phyloP scores from a whole-genome alignment of 2,888 invertebrate genomes.

The Seira sanloemensis region DNA sequence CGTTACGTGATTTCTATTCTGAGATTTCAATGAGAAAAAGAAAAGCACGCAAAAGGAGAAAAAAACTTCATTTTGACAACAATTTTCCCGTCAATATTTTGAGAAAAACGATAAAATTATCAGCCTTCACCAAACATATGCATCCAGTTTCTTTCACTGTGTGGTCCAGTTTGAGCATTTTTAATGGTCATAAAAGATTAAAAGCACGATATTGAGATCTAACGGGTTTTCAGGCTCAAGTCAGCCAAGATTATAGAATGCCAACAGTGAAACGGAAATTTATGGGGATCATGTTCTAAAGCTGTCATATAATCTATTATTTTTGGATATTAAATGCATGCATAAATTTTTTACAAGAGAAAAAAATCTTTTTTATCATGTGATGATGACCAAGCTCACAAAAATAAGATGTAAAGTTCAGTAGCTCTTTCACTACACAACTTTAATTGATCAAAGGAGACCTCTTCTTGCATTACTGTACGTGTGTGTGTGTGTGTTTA shows the following conservation, averaged over 20 bases:
- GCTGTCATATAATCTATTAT: background rate
- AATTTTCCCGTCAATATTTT: slow-evolving; percentile 60
- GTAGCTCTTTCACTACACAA: slow-evolving; percentile 5
- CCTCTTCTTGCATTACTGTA: too few species aligned
- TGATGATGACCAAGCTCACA: slow-evolving; percentile 3
- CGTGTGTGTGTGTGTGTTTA: background rate
- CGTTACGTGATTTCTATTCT: background rate
- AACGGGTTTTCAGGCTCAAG: slow-evolving; percentile 16
- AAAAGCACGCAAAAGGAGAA: background rate
- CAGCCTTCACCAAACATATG: slow-evolving; percentile 30
- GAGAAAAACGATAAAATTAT: slow-evolving; percentile 37
- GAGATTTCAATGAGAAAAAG: background rate
- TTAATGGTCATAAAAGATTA: background rate
- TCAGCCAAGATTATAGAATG: too few species aligned
- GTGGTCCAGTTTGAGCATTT: slow-evolving; percentile 38
- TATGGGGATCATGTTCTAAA: background rate
- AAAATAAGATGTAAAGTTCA: slow-evolving; percentile 16
- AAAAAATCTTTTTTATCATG: background rate
- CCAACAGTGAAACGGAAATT: slow-evolving; percentile 15
- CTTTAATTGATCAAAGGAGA: background rate
- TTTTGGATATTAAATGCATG: slow-evolving; percentile 13
- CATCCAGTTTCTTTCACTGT: slow-evolving; percentile 38
- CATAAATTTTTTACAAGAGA: slow-evolving; percentile 5
- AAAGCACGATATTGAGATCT: slow-evolving; percentile 9
- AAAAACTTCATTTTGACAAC: slow-evolving; percentile 40